Evolutionary conservation across 2,797 vertebrate species (phyloP), one percentile per base, ranked within the genome.

Genomic region (Pipistrellus pipistrellus): DNA sequence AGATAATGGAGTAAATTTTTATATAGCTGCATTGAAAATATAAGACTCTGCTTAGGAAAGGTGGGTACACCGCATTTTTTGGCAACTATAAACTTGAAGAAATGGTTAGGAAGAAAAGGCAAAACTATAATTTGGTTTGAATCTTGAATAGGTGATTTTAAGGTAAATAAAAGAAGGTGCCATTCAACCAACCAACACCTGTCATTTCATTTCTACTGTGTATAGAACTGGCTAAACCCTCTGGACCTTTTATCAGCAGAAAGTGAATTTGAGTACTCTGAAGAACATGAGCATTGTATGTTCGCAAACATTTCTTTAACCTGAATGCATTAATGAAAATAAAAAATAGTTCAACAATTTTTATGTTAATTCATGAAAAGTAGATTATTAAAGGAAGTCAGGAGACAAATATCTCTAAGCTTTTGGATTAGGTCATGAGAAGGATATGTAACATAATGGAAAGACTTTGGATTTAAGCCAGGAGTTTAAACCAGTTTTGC

Each of bases 311-410:
- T 69, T 48, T 86, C 27, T 91, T 75, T 14, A 73, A 68, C 25
- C 72, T 82, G 53, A 64, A 75, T 51, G 78, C 48, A 10, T 62
- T 76, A 85, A 30, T 84, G 59, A 71, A 62, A 91, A 87, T 68
- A 84, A 41, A 89, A 86, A 81, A 6, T 4, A 41, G 5, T 57
- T 66, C 5, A 62, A 44, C 30, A 35, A 11, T 66, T 75, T 1
- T 72, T 85, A 57, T 55, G 32, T 68, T 94, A 81, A 88, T 68
- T 92, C 51, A n/a, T 27, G 30, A 80, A 81, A 85, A 35, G 23
- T 17, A 81, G n/a, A 71, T 80, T 71, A 72, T 76, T 15, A 81
- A 66, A 93, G n/a, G 18, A 77, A 62, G 14, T 85, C 59, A 85
- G 21, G 20, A n/a, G 17, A 35, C 46, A 14, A 62, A 44, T n/a